phyloP scores from a whole-genome alignment of 1,140 invertebrate species.

The Pararge aegeria region DNA sequence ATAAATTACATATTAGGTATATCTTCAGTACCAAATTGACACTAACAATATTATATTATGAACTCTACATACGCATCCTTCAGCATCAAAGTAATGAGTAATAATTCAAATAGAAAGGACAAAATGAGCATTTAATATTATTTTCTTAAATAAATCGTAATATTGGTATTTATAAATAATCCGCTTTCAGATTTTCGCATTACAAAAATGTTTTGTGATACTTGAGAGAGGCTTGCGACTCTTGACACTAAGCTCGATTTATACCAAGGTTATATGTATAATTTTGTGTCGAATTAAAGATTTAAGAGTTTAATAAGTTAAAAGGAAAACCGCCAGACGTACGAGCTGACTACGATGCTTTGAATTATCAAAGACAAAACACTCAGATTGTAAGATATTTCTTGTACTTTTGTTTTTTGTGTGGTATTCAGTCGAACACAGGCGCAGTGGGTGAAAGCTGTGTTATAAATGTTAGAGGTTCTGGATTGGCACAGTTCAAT shows the following conservation, averaged over 20 bases:
- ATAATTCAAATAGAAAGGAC: too few species aligned
- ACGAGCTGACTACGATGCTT: not conserved
- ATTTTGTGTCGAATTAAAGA: slow-evolving; percentile 65
- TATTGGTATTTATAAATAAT: slow-evolving; percentile 44
- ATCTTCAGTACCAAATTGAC: too few species aligned
- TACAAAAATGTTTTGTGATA: slow-evolving; percentile 65
- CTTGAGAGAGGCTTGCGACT: slow-evolving; percentile 42
- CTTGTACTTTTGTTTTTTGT: too few species aligned
- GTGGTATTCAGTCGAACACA: too few species aligned
- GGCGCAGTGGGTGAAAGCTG: too few species aligned
- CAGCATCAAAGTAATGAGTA: too few species aligned
- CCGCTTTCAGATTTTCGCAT: slow-evolving; percentile 50
- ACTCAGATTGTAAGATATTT: not conserved
- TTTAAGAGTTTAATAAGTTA: slow-evolving; percentile 56
- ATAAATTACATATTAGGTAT: too few species aligned
- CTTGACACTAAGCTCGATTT: slow-evolving; percentile 69
- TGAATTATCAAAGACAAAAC: not conserved
- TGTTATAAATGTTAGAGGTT: too few species aligned
- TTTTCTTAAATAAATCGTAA: slow-evolving; percentile 36
- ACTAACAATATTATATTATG: too few species aligned
- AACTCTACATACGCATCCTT: too few species aligned
- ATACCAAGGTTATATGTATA: slow-evolving; percentile 54
- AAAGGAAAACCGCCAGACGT: slow-evolving; percentile 31
- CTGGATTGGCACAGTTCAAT: too few species aligned
- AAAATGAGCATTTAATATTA: too few species aligned